phyloP scores from a whole-genome alignment of 2,113 vertebrate genomes.

The Athene cunicularia region DNA sequence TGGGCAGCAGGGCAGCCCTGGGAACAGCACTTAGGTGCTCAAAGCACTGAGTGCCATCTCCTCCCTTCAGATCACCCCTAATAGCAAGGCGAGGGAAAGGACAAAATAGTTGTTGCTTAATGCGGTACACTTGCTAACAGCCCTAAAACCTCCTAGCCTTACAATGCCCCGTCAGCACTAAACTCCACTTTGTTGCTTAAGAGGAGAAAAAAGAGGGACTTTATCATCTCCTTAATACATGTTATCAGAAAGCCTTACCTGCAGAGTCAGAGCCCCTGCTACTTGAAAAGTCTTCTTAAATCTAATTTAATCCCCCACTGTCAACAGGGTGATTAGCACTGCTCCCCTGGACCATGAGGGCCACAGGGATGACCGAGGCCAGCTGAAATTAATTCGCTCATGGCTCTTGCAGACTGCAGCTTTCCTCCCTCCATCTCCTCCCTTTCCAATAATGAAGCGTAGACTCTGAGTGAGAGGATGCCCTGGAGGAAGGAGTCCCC shows the following conservation, averaged over 20 bases:
- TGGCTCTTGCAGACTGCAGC: background rate
- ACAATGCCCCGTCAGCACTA: background rate
- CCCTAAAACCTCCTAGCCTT: background rate
- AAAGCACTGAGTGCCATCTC: background rate
- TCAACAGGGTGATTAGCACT: constrained; percentile 12
- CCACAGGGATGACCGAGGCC: background rate
- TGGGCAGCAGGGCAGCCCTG: background rate
- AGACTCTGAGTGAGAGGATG: background rate
- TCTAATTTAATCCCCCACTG: constrained; percentile 17
- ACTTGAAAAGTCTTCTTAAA: constrained; percentile 34
- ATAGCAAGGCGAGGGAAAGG: background rate
- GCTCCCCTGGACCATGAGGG: background rate
- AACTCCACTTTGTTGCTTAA: background rate
- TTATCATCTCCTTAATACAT: background rate
- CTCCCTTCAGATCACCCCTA: background rate
- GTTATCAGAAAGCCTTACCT: constrained; percentile 26
- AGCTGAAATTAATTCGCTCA: background rate
- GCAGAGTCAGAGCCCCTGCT: background rate
- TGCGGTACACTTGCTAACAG: background rate
- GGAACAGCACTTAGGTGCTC: fast-evolving
- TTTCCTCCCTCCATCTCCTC: background rate
- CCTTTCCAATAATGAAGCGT: fast-evolving
- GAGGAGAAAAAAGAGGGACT: background rate
- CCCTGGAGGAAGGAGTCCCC: background rate
- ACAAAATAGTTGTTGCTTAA: background rate